Evolutionary conservation across 2,113 vertebrate species (phyloP).

Genomic region (Argyrosomus japonicus): DNA sequence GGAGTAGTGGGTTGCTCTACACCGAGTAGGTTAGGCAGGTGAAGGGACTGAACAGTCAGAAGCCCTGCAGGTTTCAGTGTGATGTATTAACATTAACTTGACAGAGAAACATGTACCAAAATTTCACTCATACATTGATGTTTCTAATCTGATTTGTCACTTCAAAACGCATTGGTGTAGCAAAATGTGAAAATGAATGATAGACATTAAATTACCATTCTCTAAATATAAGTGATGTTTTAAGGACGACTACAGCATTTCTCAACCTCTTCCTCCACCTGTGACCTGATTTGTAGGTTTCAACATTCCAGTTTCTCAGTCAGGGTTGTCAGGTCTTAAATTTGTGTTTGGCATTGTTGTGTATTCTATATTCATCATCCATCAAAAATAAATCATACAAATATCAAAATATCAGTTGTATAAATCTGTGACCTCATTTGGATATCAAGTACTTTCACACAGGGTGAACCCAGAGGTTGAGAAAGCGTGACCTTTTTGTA

Average conservation of each 20-base stretch:
- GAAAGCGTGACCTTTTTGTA: not conserved
- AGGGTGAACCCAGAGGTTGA: not conserved
- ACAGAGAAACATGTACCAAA: not conserved
- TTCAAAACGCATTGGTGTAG: not conserved
- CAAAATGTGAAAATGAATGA: not conserved
- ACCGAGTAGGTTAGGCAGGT: not conserved
- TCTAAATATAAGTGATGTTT: not conserved
- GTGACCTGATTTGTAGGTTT: not conserved
- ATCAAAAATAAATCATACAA: not conserved
- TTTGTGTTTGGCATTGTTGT: not conserved
- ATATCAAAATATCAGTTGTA: not conserved
- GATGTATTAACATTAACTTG: not conserved
- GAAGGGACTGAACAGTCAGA: not conserved
- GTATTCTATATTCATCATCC: not conserved
- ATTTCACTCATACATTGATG: not conserved
- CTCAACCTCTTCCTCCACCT: not conserved
- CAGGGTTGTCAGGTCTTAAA: not conserved
- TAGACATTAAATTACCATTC: not conserved
- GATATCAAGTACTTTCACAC: not conserved
- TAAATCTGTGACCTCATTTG: no score
- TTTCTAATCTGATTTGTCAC: not conserved
- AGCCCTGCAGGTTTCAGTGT: slow-evolving; percentile 27
- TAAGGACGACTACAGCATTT: not conserved
- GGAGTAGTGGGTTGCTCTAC: not conserved
- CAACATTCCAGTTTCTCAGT: not conserved